Evolutionary conservation across 2,113 vertebrate species (phyloP), one percentile per base, ranked within the genome.

Genomic region (Arvicanthis niloticus): DNA sequence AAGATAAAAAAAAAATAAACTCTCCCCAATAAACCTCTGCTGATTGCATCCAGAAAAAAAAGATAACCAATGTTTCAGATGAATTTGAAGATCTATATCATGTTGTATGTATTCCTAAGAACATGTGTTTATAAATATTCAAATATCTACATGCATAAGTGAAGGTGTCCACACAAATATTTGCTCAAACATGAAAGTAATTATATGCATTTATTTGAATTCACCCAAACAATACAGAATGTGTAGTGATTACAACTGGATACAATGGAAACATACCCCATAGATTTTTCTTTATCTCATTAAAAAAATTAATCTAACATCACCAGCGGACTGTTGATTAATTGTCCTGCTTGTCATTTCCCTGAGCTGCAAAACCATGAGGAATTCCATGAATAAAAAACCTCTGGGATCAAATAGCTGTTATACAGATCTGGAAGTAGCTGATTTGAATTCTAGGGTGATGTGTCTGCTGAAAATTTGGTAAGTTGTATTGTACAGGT

Each of bases 211-310:
- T 45, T 78, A 26, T 81, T 82, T 88, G 22, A 13, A 62, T 86
- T 86, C 45, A 70, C 9, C 5, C 62, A 60, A 85, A 70, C 2
- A 90, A 5, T 56, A n/a, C 0, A 40, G 11, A 76, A 87, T 51
- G 60, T 40, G 1, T 21, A 48, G 73, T 92, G 78, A n/a, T 45
- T 31, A 22, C 26, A 34, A 21, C 21, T 87, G 31, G 56, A 11
- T 31, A 3, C 4, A 80, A 40, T 22, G 24, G 13, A 22, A 91
- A 72, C 21, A 1, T 68, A 92, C 11, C 77, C 8, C 53, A 19
- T 37, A 86, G 86, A 62, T 7, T 67, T 76, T 72, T 93, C 60
- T 76, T 34, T 70, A 31, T 91, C 62, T 91, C 77, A 65, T 58
- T 70, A 70, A 72, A 88, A 73, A 78, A 42, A 37, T 72, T 95